Evolutionary conservation across 2,113 vertebrate species (phyloP).

Genomic region (Caretta caretta): DNA sequence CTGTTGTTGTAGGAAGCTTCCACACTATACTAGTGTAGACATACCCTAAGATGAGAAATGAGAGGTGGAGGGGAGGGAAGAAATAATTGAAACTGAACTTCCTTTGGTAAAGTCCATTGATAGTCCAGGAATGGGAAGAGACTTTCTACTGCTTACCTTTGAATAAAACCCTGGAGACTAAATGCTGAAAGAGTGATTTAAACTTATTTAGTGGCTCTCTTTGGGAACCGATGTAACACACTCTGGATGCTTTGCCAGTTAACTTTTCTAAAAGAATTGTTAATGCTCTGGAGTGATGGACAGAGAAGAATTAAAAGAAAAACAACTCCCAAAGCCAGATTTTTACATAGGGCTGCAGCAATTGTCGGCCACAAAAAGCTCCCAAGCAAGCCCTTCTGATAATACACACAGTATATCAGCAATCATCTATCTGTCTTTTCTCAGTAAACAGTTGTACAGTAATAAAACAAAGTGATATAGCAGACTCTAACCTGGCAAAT

Average conservation of each 20-base stretch:
- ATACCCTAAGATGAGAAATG: background rate
- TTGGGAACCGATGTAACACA: background rate
- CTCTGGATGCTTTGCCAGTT: constrained; percentile 52
- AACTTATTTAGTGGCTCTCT: constrained; percentile 44
- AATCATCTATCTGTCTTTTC: constrained; percentile 54
- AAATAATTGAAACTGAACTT: background rate
- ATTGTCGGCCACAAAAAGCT: constrained; percentile 49
- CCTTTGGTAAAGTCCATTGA: background rate
- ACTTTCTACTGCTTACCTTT: constrained; percentile 30
- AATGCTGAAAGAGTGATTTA: constrained; percentile 35
- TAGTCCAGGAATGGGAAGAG: background rate
- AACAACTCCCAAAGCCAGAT: constrained; percentile 43
- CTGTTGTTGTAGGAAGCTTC: background rate
- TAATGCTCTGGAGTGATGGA: constrained; percentile 48
- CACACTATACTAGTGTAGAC: background rate
- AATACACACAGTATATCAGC: constrained; percentile 46
- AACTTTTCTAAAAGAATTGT: constrained; percentile 55
- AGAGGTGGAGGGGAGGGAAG: background rate
- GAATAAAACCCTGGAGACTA: background rate
- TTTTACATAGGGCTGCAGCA: constrained; percentile 51
- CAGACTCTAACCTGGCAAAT: constrained; percentile 57
- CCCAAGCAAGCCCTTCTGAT: constrained; percentile 49
- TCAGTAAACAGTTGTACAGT: constrained; percentile 50
- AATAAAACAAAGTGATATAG: constrained; percentile 47
- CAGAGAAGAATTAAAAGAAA: constrained; percentile 48